A percentile compares a stretch with the other conserved stretches of the same genome.
Conservation (phyloP, 1,140 invertebrate species). For the Bombus haemorrhoidalis region DNA sequence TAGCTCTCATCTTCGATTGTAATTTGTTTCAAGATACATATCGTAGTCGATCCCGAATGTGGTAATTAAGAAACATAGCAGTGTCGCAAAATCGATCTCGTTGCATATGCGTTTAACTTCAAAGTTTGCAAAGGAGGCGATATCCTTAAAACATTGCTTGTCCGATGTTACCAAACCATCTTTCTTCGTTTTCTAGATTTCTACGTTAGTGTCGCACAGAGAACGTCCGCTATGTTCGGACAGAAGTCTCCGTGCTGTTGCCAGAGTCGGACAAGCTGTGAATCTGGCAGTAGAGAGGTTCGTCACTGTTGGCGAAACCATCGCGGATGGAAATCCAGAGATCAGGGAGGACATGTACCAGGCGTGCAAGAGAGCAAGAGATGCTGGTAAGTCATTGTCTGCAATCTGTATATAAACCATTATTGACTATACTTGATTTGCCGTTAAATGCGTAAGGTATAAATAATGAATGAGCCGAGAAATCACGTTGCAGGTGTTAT, state of each 20-base stretch:
- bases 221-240: conserved; percentile 82
- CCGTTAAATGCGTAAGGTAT: too few species aligned
- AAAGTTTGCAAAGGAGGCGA: too few species aligned
- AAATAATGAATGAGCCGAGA: too few species aligned
- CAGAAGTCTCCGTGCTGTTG: conserved; percentile 88
- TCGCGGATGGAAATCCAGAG: conserved; percentile 98
- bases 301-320: conserved; percentile 98
- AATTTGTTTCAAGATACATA: too few species aligned
- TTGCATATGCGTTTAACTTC: too few species aligned
- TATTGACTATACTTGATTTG: neutral
- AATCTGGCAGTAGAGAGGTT: conserved; percentile 98
- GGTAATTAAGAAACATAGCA: too few species aligned
- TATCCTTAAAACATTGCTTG: neutral
- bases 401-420: neutral
- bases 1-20: too few species aligned
- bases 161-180: neutral
- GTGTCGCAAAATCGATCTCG: too few species aligned
- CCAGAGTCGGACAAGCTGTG: conserved; percentile 96
- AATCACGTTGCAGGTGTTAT: too few species aligned
- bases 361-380: conserved; percentile 97
- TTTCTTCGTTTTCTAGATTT: conserved; percentile 88
- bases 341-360: conserved; percentile 98
- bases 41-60: too few species aligned
- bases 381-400: conserved; percentile 89
- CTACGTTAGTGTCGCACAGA: conserved; percentile 90